These are phyloP conservation scores for Temnothorax nylanderi DNA, from an alignment of 1,140 invertebrate species.

Conservation along the genomic window DNA sequence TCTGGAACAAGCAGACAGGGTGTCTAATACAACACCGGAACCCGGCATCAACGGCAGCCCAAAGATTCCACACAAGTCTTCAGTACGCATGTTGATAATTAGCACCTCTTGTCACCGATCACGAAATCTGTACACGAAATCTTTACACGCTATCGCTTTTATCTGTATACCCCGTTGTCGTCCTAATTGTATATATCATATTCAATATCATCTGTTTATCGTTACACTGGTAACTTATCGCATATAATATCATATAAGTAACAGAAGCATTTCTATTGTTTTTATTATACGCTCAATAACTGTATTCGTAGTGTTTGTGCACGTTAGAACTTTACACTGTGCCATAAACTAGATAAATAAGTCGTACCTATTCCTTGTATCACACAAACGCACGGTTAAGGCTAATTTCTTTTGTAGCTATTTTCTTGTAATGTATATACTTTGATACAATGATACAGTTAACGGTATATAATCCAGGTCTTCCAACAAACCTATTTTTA, in stretches of 20 bases:
- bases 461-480: slow-evolving; percentile 42
- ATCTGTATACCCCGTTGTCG: background rate
- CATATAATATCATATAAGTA: background rate
- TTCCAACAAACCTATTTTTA: slow-evolving; percentile 67
- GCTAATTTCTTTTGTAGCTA: slow-evolving; percentile 44
- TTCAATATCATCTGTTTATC: slow-evolving; percentile 26
- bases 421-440: slow-evolving; percentile 40
- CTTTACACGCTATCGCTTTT: slow-evolving; percentile 37
- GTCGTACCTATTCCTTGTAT: slow-evolving; percentile 1
- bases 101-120: slow-evolving; percentile 46
- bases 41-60: slow-evolving; percentile 78
- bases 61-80: slow-evolving; percentile 78
- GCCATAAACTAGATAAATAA: slow-evolving; percentile 14
- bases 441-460: slow-evolving; percentile 10
- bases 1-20: slow-evolving; percentile 81
- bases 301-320: slow-evolving; percentile 14
- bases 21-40: slow-evolving; percentile 81
- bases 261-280: background rate
- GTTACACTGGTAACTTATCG: background rate
- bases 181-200: background rate
- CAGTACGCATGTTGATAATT: slow-evolving; percentile 85
- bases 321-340: background rate
- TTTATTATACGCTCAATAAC: slow-evolving; percentile 2
- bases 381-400: slow-evolving; percentile 17
- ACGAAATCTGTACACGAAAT: slow-evolving; percentile 62